Evolutionary conservation across 1,140 invertebrate genomes (phyloP), one percentile per base, ranked within the genome.

Genomic region (Medauroidea extradentata): DNA sequence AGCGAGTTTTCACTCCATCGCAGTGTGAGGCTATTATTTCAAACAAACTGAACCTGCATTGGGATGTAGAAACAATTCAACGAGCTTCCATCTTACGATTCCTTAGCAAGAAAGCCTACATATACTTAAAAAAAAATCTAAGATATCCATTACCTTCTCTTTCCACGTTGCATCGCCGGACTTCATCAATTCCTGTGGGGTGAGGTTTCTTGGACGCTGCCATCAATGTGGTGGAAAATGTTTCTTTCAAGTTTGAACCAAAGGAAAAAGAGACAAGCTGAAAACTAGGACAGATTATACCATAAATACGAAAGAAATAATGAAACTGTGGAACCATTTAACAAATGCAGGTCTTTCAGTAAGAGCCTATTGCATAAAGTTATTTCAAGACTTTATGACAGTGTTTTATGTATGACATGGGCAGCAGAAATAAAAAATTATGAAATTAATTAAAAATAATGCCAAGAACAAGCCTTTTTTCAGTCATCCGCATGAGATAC

Each of bases 321-420:
- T 53, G 44, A 73, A 65, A 58, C 75, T 13, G 16, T 75, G 13
- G 72, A 70, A 39, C 71, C 71, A 23, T 57, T 72, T 54, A 43
- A 46, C 59, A 69, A 23, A 64, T 73, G 64, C 71, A 75, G 61
- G 67, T 68, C 8, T 58, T 69, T 75, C 43, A 69, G 66, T 14
- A 34, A 34, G 29, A 34, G 29, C 29, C 29, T 34, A 7, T 11
- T 75, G 13, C 39, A 61, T 0, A 18, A 61, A 21, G 49, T 71
- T 3, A 71, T 74, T n/a, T 51, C 27, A 23, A 50, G 62, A 29
- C 52, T 74, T 16, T 62, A 73, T 56, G 44, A 63, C 21, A 60
- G 64, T 42, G 61, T 58, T 65, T 65, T 59, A 67, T 70, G 7
- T 65, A 58, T 21, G 68, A 75, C 57, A 68, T 66, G 56, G 69